Conservation (phyloP, 2,797 vertebrate genomes). For the Remorina albescens region DNA sequence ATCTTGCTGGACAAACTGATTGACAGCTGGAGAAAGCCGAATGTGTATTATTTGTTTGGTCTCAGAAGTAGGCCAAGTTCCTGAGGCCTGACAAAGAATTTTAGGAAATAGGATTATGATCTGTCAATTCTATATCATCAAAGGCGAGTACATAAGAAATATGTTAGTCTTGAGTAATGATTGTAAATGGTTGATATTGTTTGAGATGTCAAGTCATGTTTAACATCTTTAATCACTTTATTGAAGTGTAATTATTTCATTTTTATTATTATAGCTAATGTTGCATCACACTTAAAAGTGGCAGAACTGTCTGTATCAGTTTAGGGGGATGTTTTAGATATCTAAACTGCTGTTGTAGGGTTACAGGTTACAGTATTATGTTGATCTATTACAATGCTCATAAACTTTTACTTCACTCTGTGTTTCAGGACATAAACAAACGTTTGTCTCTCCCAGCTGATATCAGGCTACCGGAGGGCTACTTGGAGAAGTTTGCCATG, state of each 20-base stretch:
- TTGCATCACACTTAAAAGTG: background rate
- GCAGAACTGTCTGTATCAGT: background rate
- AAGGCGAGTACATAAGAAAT: background rate
- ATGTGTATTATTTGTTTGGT: background rate
- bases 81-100: background rate
- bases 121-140: background rate
- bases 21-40: slow-evolving; percentile 26
- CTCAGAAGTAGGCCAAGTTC: background rate
- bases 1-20: slow-evolving; percentile 5
- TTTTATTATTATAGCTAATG: background rate
- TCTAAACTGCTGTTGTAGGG: background rate
- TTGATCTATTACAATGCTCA: background rate
- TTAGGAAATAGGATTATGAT: background rate
- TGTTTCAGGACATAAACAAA: slow-evolving; percentile 88
- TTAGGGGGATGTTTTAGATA: background rate
- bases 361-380: background rate
- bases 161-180: background rate
- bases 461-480: slow-evolving; percentile 87
- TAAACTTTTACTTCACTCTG: slow-evolving; percentile 7
- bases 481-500: slow-evolving; percentile 88
- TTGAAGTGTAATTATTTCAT: background rate
- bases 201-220: background rate
- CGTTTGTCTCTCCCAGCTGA: slow-evolving; percentile 88
- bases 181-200: background rate
- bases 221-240: background rate